Evolutionary conservation across 1,140 invertebrate genomes (phyloP), one percentile per base, ranked within the genome.

Genomic region (Hyphantria cunea): DNA sequence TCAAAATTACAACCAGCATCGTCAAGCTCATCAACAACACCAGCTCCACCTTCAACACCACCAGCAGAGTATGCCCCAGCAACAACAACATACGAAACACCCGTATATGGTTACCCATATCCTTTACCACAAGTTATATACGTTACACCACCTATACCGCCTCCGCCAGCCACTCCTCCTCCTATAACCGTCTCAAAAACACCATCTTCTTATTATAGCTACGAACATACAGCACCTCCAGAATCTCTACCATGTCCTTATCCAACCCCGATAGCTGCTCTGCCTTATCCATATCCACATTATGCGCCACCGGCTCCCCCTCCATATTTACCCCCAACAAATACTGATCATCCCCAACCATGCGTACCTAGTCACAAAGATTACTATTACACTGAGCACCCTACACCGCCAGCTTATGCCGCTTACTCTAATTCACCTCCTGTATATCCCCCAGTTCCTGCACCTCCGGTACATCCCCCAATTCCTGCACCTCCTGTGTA

Each of bases 41-140:
- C 12, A 0, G 34, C 68, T 56, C 68, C 68, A 56, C 17, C 17
- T 25, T 70, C 55, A 64, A 11, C 32, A 50, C 10, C 56, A 11
- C 45, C 69, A 12, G 53, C 65, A 8, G 54, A 62, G 6, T 13
- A 48, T 13, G 33, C 45, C 6, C 14, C 50, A 12, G 58, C 61
- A 37, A 55, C 60, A 37, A 15, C 50, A 8, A 61, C 62, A 0
- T 76, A 72, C 56, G 82, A 86, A 15, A 49, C 68, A 0, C n/a
- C 72, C 0, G 70, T 63, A 17, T 78, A 82, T 37, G 44, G 13
- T 32, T 74, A 52, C 6, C 72, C 41, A 10, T 44, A 56, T 14
- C 54, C 63, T 31, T 8, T 64, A 13, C 74, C 75, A 1, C 82
- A 78, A 59, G 53, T 84, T 10, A 60, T 85, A 25, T 86, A 78